Conservation (phyloP, 2,113 vertebrate species). For the Erythrolamprus reginae region DNA sequence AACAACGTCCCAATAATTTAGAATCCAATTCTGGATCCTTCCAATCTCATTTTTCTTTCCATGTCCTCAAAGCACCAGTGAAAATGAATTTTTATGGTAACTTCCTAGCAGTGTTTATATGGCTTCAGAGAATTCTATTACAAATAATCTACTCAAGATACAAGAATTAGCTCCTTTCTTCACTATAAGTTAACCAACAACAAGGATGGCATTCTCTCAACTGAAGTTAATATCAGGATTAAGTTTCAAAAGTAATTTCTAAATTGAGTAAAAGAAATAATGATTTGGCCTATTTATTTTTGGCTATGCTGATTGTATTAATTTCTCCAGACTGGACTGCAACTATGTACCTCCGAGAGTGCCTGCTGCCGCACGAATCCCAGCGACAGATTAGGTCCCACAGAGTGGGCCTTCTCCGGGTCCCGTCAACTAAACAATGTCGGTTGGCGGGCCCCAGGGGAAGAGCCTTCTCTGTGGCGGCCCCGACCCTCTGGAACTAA, state of each 20-base stretch:
- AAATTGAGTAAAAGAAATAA: background rate
- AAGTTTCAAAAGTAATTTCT: background rate
- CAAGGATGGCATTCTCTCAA: background rate
- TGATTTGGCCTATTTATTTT: background rate
- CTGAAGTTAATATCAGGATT: background rate
- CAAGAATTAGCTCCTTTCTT: background rate
- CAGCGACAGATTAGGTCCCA: too few species aligned
- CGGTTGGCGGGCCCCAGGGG: too few species aligned
- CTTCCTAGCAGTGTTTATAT: background rate
- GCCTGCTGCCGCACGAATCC: too few species aligned
- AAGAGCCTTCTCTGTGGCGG: too few species aligned
- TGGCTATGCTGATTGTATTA: background rate
- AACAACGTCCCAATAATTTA: background rate
- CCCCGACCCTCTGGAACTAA: too few species aligned
- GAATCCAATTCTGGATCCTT: background rate
- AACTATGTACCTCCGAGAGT: too few species aligned
- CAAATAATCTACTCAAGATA: background rate
- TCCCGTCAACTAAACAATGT: too few species aligned
- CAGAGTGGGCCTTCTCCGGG: too few species aligned
- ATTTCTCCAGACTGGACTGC: background rate
- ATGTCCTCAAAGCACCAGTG: background rate
- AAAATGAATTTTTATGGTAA: background rate
- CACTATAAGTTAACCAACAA: background rate
- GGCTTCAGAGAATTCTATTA: background rate
- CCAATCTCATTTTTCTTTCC: background rate